Evolutionary conservation across 1,140 invertebrate species (phyloP), one percentile per base, ranked within the genome.

Genomic region (Drosophila oshimai): DNA sequence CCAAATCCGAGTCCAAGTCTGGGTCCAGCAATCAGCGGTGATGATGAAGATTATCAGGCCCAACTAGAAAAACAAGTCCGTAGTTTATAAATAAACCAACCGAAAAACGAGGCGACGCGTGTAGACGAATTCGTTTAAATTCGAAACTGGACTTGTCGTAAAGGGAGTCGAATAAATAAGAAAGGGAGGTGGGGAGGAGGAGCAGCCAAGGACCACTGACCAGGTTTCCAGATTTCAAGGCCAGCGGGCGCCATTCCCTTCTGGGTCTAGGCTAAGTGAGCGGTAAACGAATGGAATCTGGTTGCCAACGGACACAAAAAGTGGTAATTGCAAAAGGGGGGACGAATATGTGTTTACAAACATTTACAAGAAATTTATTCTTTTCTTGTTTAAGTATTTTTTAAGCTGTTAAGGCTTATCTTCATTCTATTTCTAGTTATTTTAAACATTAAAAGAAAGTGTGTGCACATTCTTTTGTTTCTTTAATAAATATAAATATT

Each of bases 1-100:
- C 18, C 4, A 13, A 67, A 4, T 20, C 29, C 26, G 7, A 67
- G 46, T 54, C 61, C 44, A 20, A 41, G 69, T 72, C 68, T 73
- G 68, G 20, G 61, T 26, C 28, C 51, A 54, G 64, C 64, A 54
- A 60, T 86, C 60, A 71, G 22, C 47, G 50, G 34, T 57, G 71
- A 86, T 75, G 64, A 71, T 51, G 79, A 65, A 50, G 75, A 78
- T 87, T 80, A 86, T 80, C 80, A 86, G 64, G 75, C 71, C 51
- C 29, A 86, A 86, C 80, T 86, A 86, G 80, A 86, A 86, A 86
- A 86, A 86, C 80, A 87, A 86, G 80, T 86, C 71, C 81, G 69
- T 61, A 78, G 67, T 80, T 84, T 86, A 86, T 57, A 86, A 87
- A 86, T 86, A 86, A 80, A 64, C 67, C 67, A 22, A 55, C 61